A percentile compares a stretch with the other conserved stretches of the same genome.
phyloP scores from a whole-genome alignment of 2,797 vertebrate species.

The Cirrhinus molitorella region DNA sequence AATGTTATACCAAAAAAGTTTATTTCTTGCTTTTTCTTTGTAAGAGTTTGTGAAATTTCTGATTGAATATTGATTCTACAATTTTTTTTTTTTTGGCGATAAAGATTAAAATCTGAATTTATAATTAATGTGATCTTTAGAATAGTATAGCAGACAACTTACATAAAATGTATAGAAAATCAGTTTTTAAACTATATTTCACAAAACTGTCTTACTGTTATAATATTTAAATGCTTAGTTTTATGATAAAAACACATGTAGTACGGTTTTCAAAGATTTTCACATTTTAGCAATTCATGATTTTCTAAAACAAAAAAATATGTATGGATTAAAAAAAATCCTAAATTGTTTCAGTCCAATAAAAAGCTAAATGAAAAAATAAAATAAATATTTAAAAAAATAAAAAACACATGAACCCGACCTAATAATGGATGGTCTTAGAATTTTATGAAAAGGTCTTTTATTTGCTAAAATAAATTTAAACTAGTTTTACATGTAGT shows the following conservation, averaged over 20 bases:
- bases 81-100: not conserved
- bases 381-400: no score
- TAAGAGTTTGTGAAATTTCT: not conserved
- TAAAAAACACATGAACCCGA: not conserved
- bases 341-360: not conserved
- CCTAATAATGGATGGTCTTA: no score
- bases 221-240: not conserved
- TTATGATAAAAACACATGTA: not conserved
- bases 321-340: no score
- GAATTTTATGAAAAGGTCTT: no score
- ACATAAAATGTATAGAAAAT: not conserved
- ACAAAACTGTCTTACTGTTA: not conserved
- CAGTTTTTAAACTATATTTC: not conserved
- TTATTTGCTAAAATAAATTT: no score
- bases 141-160: not conserved
- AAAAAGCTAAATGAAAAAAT: no score
- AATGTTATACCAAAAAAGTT: no score
- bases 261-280: no score
- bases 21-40: not conserved
- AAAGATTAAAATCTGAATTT: no score
- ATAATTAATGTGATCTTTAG: not conserved
- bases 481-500: no score
- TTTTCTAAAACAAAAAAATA: not conserved
- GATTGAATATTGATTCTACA: not conserved
- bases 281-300: no score